Evolutionary conservation across 2,888 invertebrate species (phyloP).

Genomic region (Drosophila yooni): DNA sequence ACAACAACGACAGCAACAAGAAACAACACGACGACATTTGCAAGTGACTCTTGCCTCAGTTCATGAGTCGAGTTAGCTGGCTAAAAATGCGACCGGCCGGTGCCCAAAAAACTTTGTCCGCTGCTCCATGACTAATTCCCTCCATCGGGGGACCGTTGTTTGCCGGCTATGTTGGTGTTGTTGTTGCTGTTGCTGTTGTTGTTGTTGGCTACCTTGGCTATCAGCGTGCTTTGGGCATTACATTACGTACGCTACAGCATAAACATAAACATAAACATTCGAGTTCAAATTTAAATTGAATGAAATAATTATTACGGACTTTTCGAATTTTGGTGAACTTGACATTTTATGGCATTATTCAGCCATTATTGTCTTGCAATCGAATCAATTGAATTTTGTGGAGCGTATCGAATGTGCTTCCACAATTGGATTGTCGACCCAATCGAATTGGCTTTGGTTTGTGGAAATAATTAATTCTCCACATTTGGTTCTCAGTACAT

Average conservation of each 20-base stretch:
- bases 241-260: conserved; percentile 36
- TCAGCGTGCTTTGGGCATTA: conserved; percentile 43
- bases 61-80: conserved; percentile 35
- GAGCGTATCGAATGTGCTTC: conserved; percentile 45
- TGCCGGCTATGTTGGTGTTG: conserved; percentile 8
- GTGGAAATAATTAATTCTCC: conserved; percentile 21
- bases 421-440: conserved; percentile 28
- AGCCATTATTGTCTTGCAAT: conserved; percentile 27
- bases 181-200: background rate
- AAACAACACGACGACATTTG: conserved; percentile 61
- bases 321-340: conserved; percentile 66
- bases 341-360: conserved; percentile 68
- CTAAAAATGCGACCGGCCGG: conserved; percentile 63
- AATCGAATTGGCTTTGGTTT: conserved; percentile 49
- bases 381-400: conserved; percentile 17
- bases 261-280: conserved; percentile 65
- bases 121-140: conserved; percentile 68
- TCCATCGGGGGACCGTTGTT: conserved; percentile 34
- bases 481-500: background rate
- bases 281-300: conserved; percentile 72
- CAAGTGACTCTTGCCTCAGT: conserved; percentile 49
- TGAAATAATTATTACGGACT: conserved; percentile 73
- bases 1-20: conserved; percentile 19
- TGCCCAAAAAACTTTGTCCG: conserved; percentile 43
- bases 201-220: conserved; percentile 19